Evolutionary conservation across 1,140 invertebrate species (phyloP), one percentile per base, ranked within the genome.

Genomic region (Phymastichus coffea): DNA sequence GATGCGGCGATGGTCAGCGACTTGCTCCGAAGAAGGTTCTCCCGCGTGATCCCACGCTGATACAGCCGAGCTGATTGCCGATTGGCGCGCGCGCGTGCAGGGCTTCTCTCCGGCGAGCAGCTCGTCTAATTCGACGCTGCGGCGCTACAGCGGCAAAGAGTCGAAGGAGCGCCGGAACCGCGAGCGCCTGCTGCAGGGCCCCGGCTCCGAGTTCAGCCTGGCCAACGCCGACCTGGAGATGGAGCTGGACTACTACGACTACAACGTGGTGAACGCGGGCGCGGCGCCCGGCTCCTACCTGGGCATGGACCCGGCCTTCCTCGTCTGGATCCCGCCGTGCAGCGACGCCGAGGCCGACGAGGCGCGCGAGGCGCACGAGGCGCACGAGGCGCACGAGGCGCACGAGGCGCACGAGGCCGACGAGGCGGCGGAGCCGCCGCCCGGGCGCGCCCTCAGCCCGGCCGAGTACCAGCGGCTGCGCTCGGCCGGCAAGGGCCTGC

Each of bases 181-280:
- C 1, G 84, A 87, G 57, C 82, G 85, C 52, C 75, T 92, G 4
- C 73, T 91, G 9, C 81, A 82, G 23, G 81, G 84, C 2, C 86
- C 86, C 0, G 85, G 85, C 1, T 93, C 91, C 0, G 90, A 93
- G 66, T 87, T 91, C 60, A 92, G 90, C 41, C 74, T 91, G n/a
- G 84, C 84, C 0, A 87, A 84, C 20, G 84, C 83, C 38, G 88
- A 89, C 37, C 81, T 82, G 4, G 92, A 93, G 67, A 80, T 93
- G 53, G 91, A 94, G 74, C 79, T 93, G 35, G 92, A 94, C 70
- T 94, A 94, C 69, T 94, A 94, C 67, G 92, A 94, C 73, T 94
- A 94, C 66, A 90, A 93, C 75, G 90, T 94, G 1, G 86, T 88
- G 43, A 88, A 86, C 59, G 84, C 89, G 52, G 88, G 88, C 43